Percentiles rank a stretch among this genome's conserved stretches.
These are phyloP conservation scores for Sminthopsis crassicaudata DNA, from an alignment of 2,113 vertebrate genomes.

Conservation along the genomic window DNA sequence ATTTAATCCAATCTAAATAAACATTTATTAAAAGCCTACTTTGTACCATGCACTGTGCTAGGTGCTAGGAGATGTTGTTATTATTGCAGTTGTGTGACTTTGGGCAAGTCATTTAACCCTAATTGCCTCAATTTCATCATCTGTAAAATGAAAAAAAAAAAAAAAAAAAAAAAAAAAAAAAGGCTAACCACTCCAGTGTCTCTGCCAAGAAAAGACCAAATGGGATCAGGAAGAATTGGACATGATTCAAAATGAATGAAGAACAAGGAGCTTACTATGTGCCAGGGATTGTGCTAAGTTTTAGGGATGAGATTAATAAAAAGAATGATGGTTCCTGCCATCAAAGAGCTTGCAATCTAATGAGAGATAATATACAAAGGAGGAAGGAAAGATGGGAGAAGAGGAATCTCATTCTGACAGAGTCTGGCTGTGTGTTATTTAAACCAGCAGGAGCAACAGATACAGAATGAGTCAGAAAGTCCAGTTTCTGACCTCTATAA, in stretches of 20 bases:
- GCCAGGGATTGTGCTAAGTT: background rate
- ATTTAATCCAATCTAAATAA: background rate
- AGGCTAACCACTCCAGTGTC: background rate
- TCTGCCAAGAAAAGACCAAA: background rate
- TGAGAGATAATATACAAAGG: background rate
- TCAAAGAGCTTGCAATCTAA: background rate
- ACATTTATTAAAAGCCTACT: background rate
- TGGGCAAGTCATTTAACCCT: too few species aligned
- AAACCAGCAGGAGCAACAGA: background rate
- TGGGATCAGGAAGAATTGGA: background rate
- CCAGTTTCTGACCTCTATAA: too few species aligned
- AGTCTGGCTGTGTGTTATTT: background rate
- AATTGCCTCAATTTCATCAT: too few species aligned
- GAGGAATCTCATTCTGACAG: background rate
- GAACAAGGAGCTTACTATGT: background rate
- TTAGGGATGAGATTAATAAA: background rate
- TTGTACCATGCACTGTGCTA: background rate
- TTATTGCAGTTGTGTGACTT: too few species aligned
- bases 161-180: background rate
- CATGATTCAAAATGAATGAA: background rate
- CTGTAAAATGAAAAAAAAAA: background rate
- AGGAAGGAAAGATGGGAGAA: background rate
- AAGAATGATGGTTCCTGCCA: background rate
- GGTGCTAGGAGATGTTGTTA: background rate
- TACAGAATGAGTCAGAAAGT: too few species aligned